phyloP scores from a whole-genome alignment of 2,888 invertebrate genomes.

The Mesodorylaimus sp. region DNA sequence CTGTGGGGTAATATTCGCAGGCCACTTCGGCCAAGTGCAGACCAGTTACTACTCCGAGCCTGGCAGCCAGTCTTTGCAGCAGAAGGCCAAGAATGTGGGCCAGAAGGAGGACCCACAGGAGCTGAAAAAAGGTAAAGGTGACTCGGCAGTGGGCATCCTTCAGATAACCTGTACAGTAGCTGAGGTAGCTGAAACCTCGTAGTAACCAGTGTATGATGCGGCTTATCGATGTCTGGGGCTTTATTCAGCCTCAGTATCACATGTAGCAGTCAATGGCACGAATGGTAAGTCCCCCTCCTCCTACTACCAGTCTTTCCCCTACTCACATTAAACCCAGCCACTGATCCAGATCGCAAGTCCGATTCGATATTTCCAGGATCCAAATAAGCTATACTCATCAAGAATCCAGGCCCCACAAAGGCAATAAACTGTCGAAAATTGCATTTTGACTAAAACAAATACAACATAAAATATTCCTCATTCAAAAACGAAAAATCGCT shows the following conservation, averaged over 20 bases:
- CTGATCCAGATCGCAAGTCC: constrained; percentile 62
- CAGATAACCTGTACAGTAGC: too few species aligned
- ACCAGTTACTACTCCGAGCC: constrained; percentile 68
- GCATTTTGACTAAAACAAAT: too few species aligned
- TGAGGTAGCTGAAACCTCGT: too few species aligned
- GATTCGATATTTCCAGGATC: constrained; percentile 84
- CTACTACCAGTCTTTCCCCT: too few species aligned
- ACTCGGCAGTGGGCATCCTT: too few species aligned
- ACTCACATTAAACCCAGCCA: constrained; percentile 53
- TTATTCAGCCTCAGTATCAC: too few species aligned
- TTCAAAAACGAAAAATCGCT: too few species aligned
- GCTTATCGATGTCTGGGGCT: too few species aligned
- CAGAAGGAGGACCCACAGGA: constrained; percentile 64
- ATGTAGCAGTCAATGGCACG: too few species aligned
- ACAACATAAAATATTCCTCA: too few species aligned
- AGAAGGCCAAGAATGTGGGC: constrained; percentile 65
- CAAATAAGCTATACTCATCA: constrained; percentile 79
- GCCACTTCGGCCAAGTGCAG: constrained; percentile 38
- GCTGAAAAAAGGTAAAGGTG: constrained; percentile 38
- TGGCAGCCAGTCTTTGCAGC: constrained; percentile 57
- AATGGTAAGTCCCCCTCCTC: too few species aligned
- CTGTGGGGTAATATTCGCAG: constrained; percentile 51
- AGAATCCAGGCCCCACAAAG: constrained; percentile 73
- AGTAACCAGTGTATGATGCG: too few species aligned
- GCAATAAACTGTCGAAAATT: constrained; percentile 74